Evolutionary conservation across 2,797 vertebrate species (phyloP).

Genomic region (Micrastur ruficollis): DNA sequence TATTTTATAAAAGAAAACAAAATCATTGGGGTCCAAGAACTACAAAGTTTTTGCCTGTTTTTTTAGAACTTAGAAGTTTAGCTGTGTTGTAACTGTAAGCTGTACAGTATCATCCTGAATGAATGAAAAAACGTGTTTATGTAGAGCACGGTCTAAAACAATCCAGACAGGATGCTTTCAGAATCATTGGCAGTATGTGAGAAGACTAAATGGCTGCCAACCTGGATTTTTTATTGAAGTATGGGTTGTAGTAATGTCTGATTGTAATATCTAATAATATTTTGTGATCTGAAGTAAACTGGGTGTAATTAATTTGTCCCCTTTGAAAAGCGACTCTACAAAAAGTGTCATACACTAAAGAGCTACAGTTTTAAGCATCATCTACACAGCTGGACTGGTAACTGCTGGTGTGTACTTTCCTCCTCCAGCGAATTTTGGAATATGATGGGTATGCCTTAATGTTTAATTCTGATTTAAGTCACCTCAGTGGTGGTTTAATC

Average conservation of each 20-base stretch:
- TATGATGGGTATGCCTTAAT: neutral
- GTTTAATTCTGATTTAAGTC: neutral
- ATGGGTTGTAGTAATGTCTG: neutral
- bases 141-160: neutral
- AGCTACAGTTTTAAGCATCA: neutral
- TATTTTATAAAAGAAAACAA: neutral
- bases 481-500: neutral
- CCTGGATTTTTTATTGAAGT: neutral
- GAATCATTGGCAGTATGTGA: neutral
- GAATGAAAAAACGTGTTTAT: too few relatives aligned
- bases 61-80: neutral
- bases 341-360: neutral
- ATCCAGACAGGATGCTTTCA: neutral
- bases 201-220: neutral
- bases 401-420: neutral
- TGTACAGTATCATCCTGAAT: neutral
- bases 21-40: neutral
- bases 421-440: neutral
- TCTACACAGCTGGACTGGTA: neutral
- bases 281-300: neutral
- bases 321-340: neutral
- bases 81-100: neutral
- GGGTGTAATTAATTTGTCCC: neutral
- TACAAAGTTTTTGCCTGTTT: neutral
- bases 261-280: neutral